Conservation (phyloP, 2,888 invertebrate genomes). For the Dynastes maya region DNA sequence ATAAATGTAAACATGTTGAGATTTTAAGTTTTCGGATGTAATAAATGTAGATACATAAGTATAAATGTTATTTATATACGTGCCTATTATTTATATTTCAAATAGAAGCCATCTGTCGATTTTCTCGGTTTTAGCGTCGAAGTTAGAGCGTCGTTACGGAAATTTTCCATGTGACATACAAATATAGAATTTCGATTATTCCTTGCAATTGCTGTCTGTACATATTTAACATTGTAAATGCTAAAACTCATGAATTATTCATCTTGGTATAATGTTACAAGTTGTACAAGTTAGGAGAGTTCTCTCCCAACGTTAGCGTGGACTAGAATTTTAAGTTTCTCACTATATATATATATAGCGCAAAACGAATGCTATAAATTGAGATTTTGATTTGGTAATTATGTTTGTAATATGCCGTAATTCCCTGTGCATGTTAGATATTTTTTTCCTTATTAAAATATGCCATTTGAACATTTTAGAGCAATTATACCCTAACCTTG, state of each 20-base stretch:
- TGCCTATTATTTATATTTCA: not conserved
- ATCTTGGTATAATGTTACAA: too few species aligned
- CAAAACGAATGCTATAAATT: too few species aligned
- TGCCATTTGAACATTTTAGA: too few species aligned
- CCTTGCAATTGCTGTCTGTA: not conserved
- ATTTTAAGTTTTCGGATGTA: not conserved
- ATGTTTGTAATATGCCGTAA: too few species aligned
- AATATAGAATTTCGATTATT: slow-evolving; percentile 14
- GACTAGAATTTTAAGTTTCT: too few species aligned
- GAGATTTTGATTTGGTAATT: too few species aligned
- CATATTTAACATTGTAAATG: not conserved
- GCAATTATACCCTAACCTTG: too few species aligned
- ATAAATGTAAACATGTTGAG: not conserved
- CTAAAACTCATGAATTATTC: not conserved
- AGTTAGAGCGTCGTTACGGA: not conserved
- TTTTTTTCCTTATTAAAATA: too few species aligned
- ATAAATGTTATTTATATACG: not conserved
- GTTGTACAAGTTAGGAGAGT: too few species aligned
- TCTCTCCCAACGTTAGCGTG: too few species aligned
- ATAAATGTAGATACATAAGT: not conserved
- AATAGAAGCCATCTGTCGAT: not conserved
- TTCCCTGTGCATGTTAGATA: too few species aligned
- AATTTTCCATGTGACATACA: slow-evolving; percentile 1
- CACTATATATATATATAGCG: too few species aligned
- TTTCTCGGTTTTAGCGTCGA: not conserved